These are phyloP conservation scores for Drosophila aff. DNA, from an alignment of 1,140 invertebrate genomes.

Conservation along the genomic window DNA sequence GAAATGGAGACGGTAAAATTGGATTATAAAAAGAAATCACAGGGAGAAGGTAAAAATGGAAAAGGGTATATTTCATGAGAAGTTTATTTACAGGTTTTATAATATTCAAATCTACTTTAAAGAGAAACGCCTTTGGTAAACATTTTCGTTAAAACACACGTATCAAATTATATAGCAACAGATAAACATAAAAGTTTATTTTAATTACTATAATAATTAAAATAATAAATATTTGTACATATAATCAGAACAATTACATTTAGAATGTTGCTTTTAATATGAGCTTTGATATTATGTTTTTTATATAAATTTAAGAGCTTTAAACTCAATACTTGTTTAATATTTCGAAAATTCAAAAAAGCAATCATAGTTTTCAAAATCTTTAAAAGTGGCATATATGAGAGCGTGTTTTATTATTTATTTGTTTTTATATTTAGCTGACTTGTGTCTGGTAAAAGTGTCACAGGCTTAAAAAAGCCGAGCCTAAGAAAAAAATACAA, in stretches of 20 bases:
- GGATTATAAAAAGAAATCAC: background rate
- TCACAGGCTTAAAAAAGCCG: conserved; percentile 39
- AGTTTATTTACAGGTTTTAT: background rate
- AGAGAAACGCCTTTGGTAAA: background rate
- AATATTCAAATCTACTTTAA: background rate
- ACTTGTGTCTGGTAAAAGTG: conserved; percentile 44
- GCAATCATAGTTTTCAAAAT: background rate
- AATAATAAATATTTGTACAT: too few species aligned
- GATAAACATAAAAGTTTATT: too few species aligned
- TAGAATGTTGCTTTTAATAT: background rate
- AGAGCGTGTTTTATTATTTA: background rate
- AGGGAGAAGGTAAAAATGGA: background rate
- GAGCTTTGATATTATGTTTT: background rate
- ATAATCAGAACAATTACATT: too few species aligned
- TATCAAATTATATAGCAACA: too few species aligned
- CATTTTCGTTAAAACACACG: background rate
- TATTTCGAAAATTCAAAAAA: background rate
- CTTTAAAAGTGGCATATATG: background rate
- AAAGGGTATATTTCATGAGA: background rate
- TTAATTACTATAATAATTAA: too few species aligned
- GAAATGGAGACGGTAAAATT: conserved; percentile 4
- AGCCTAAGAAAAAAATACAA: conserved; percentile 13
- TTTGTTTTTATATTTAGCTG: conserved; percentile 19
- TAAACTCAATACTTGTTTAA: background rate
- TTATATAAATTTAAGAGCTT: background rate